Conservation (phyloP, 64 coral and sea anemone species). For the Dendrophyllia cribrosa region DNA sequence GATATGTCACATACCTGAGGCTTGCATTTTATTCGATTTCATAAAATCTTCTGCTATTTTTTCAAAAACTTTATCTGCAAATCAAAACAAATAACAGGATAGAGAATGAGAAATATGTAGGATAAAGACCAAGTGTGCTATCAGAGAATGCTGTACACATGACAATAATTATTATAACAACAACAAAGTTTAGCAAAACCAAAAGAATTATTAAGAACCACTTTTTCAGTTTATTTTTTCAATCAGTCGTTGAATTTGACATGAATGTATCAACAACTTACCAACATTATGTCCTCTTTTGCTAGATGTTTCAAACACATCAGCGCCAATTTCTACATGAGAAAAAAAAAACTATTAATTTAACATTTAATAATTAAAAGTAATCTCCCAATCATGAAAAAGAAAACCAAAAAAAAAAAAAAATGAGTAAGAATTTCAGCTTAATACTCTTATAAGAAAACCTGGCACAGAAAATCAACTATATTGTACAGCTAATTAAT, state of each 20-base stretch:
- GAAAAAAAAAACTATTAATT: neutral
- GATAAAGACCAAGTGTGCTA: neutral
- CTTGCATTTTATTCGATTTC: conserved; percentile 31
- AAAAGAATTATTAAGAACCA: too few relatives aligned
- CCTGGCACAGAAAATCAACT: too few relatives aligned
- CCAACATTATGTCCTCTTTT: conserved; percentile 95
- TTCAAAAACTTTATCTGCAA: conserved; percentile 74
- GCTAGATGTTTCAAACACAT: conserved; percentile 96
- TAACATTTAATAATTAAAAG: neutral
- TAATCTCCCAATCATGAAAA: too few relatives aligned
- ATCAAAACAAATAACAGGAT: conserved; percentile 7
- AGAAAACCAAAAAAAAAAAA: neutral
- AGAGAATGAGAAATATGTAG: neutral
- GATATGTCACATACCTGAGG: conserved; percentile 27
- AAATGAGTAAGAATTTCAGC: too few relatives aligned
- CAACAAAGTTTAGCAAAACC: too few relatives aligned
- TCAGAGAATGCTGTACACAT: too few relatives aligned
- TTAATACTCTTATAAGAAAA: too few relatives aligned
- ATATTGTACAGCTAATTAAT: too few relatives aligned
- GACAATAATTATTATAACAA: too few relatives aligned
- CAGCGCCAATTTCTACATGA: conserved; percentile 62
- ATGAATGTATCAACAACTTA: neutral
- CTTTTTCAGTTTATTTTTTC: too few relatives aligned
- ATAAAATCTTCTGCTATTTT: conserved; percentile 85
- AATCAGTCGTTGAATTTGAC: too few relatives aligned